Percentiles rank a stretch among this genome's conserved stretches.
Evolutionary conservation across 2,113 vertebrate species (phyloP).

Genomic region (Tursiops truncatus): DNA sequence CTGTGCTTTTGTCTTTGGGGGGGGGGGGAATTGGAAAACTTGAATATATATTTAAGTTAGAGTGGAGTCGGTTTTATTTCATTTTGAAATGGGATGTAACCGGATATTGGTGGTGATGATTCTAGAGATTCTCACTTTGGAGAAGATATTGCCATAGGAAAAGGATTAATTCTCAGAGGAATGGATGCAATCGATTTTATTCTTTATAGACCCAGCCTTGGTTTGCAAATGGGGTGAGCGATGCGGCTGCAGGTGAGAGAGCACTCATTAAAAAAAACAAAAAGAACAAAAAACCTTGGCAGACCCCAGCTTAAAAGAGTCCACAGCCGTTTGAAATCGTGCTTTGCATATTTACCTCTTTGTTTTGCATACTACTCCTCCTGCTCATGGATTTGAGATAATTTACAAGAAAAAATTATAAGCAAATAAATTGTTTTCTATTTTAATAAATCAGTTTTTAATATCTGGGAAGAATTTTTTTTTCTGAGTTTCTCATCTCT

Average conservation of each 20-base stretch:
- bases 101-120: background rate
- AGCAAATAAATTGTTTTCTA: background rate
- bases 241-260: constrained; percentile 68
- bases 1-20: background rate
- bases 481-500: constrained; percentile 12
- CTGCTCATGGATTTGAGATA: background rate
- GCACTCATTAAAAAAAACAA: background rate
- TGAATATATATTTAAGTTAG: background rate
- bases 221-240: background rate
- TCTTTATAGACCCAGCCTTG: constrained; percentile 36
- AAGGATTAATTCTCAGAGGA: background rate
- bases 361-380: background rate
- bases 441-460: constrained; percentile 41
- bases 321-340: constrained; percentile 64
- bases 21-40: background rate
- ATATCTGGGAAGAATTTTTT: background rate
- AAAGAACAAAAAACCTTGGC: background rate
- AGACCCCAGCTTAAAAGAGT: background rate
- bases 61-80: constrained; percentile 7
- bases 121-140: constrained; percentile 32
- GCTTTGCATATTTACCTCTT: constrained; percentile 38
- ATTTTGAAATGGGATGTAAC: constrained; percentile 19
- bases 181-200: constrained; percentile 50
- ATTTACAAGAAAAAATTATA: constrained; percentile 36
- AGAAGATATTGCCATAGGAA: background rate